Evolutionary conservation across 2,797 vertebrate genomes (phyloP).

Genomic region (Anguilla marmorata): DNA sequence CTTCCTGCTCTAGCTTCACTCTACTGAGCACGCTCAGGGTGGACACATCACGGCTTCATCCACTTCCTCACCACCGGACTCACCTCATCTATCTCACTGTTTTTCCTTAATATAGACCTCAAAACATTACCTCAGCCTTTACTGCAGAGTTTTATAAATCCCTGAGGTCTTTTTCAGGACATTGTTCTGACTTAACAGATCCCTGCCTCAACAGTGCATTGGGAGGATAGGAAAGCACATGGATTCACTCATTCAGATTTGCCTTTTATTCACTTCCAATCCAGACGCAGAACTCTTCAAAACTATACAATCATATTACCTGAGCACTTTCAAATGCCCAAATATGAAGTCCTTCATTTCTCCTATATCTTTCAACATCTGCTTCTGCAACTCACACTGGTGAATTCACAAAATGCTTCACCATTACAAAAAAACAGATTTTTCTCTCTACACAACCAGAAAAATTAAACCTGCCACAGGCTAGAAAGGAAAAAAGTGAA

Average conservation of each 20-base stretch:
- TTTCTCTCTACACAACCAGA: neutral
- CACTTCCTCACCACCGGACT: neutral
- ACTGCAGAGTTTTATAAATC: neutral
- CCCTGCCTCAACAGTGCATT: neutral
- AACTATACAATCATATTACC: neutral
- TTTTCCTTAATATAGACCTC: neutral
- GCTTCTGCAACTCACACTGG: neutral
- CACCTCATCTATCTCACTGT: constrained; percentile 5
- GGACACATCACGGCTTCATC: constrained; percentile 11
- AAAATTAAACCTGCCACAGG: neutral
- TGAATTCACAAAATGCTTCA: neutral
- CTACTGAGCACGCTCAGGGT: neutral
- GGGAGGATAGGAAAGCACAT: neutral
- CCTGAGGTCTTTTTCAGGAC: neutral
- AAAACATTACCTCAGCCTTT: neutral
- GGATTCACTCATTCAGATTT: neutral
- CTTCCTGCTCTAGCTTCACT: constrained; percentile 19
- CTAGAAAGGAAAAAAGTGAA: neutral
- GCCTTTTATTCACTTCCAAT: neutral
- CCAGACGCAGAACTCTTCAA: neutral
- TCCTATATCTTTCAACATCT: neutral
- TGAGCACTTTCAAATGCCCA: neutral
- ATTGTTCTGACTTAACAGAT: neutral
- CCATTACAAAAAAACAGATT: neutral
- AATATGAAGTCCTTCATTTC: neutral